Evolutionary conservation across 2,113 vertebrate genomes (phyloP), one percentile per base, ranked within the genome.

Genomic region (Bufo bufo): DNA sequence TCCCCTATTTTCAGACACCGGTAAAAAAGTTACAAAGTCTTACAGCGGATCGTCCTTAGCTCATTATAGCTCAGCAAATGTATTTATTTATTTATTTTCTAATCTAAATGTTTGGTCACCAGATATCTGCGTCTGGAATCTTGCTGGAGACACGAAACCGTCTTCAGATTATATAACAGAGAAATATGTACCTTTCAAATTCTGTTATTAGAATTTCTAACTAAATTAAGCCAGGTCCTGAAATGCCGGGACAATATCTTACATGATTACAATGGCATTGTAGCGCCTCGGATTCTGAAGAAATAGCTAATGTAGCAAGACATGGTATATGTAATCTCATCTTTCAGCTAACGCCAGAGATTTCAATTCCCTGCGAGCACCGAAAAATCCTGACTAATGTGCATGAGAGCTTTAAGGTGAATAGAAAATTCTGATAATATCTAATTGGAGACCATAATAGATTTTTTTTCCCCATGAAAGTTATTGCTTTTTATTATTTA

Each of bases 261-360:
- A 75, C 83, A 85, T 50, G 83, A 59, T 75, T 58, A 85, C 83
- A 74, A 72, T 83, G 33, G 49, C 69, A 74, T 45, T 59, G 83
- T 13, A 56, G 69, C 52, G 50, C 83, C 66, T 45, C 4, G 52
- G 65, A 75, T 52, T 33, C 66, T 85, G 14, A 59, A 85, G 52
- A 74, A 74, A 85, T n/a, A 74, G 69, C 82, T 84, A 72, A 71
- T 72, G 65, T 54, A 84, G 54, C 83, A 56, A 85, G 69, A 85
- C 63, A 56, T 47, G 69, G 72, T 74, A 85, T 71, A 85, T 74
- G 66, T 58, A 74, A 74, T 85, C 83, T 85, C 83, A 85, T 85
- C 66, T 85, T 85, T 74, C 83, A 74, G 83, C 83, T 85, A 85
- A 85, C 83, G 47, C 61, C 83, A 85, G 66, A 74, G 83, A 65